Conservation (phyloP, 2,113 vertebrate species). For the Galeopterus variegatus region DNA sequence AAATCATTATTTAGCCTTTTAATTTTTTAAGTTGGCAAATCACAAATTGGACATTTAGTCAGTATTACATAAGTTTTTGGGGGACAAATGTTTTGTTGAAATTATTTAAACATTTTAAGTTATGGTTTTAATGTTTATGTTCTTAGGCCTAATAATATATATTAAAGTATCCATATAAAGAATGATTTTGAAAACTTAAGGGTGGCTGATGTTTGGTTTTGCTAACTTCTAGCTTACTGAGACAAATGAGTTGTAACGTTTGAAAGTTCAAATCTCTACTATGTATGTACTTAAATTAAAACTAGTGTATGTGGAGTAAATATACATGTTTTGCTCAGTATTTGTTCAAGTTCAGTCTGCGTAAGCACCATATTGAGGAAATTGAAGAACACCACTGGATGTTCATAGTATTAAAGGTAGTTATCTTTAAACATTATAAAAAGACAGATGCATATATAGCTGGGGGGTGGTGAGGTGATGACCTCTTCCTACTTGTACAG, state of each 20-base stretch:
- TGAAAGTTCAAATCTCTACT: conserved; percentile 1
- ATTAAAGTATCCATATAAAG: neutral
- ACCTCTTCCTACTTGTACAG: neutral
- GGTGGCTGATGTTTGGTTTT: conserved; percentile 11
- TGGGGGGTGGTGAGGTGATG: neutral
- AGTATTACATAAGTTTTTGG: neutral
- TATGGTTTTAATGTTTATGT: neutral
- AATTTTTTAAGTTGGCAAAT: neutral
- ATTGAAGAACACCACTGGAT: neutral
- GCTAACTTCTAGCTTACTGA: neutral
- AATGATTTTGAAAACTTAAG: neutral
- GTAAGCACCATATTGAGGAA: neutral
- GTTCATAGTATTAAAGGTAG: neutral
- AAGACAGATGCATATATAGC: neutral
- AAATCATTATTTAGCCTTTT: neutral
- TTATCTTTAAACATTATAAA: neutral
- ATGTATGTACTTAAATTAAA: neutral
- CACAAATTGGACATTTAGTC: neutral
- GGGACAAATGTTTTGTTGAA: neutral
- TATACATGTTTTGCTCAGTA: neutral
- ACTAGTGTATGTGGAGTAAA: neutral
- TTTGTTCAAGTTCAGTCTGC: neutral
- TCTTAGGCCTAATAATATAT: neutral
- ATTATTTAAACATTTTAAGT: conserved; percentile 47
- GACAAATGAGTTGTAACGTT: conserved; percentile 24